Conservation (phyloP, 2,888 invertebrate genomes). For the Atrina japonica region DNA sequence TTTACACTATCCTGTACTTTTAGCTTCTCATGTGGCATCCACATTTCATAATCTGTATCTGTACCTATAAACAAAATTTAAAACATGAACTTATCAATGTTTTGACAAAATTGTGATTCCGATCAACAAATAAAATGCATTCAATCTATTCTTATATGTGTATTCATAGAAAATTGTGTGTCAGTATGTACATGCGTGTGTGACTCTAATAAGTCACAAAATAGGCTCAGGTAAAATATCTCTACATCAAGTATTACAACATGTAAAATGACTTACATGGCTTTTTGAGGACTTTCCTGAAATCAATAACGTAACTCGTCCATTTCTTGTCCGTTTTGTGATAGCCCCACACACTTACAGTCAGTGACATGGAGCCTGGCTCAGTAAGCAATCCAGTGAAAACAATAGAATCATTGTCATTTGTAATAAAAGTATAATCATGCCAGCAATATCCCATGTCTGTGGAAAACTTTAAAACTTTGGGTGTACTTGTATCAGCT, state of each 20-base stretch:
- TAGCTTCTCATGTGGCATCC: constrained; percentile 70
- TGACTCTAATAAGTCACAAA: too few species aligned
- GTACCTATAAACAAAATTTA: constrained; percentile 64
- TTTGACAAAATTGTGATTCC: too few species aligned
- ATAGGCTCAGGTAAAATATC: too few species aligned
- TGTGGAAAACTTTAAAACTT: constrained; percentile 76
- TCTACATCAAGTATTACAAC: too few species aligned
- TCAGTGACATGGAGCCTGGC: constrained; percentile 77
- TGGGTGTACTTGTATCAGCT: constrained; percentile 51
- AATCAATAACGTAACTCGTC: constrained; percentile 76
- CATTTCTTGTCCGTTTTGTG: constrained; percentile 66
- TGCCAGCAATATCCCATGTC: constrained; percentile 80
- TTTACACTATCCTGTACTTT: constrained; percentile 51
- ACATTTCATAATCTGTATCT: constrained; percentile 72
- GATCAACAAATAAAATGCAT: background rate
- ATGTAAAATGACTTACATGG: constrained; percentile 72
- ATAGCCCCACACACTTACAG: constrained; percentile 79
- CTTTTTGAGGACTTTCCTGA: constrained; percentile 67
- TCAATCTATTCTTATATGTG: background rate
- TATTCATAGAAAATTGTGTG: too few species aligned
- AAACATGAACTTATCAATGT: background rate
- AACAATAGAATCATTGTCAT: constrained; percentile 46
- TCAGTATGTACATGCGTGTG: too few species aligned
- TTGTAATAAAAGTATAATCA: constrained; percentile 73
- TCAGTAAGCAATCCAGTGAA: constrained; percentile 76